A percentile compares a stretch with the other conserved stretches of the same genome.
phyloP scores from a whole-genome alignment of 2,113 vertebrate species.

The Oreotrochilus melanogaster region DNA sequence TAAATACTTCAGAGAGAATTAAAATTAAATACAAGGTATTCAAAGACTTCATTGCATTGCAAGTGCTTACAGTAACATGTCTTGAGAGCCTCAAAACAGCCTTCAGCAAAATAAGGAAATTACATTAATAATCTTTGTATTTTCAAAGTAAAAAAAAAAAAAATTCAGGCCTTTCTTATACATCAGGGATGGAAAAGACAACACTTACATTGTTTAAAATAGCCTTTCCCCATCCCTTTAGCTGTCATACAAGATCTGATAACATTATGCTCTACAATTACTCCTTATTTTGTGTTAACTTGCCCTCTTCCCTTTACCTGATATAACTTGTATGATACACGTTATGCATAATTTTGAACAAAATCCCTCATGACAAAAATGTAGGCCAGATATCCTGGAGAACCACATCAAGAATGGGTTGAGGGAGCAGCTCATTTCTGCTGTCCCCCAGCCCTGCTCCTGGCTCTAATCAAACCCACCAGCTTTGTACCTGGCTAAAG shows the following conservation, averaged over 20 bases:
- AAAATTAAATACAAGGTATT: constrained; percentile 14
- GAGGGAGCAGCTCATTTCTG: neutral
- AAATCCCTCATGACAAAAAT: neutral
- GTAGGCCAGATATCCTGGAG: neutral
- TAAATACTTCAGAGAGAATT: neutral
- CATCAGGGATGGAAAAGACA: neutral
- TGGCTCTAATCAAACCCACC: neutral
- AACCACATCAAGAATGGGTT: neutral
- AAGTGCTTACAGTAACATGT: constrained; percentile 1
- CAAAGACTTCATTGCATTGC: constrained; percentile 43
- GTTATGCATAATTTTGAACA: neutral
- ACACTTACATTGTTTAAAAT: neutral
- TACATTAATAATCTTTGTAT: neutral
- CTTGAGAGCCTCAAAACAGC: constrained; percentile 8
- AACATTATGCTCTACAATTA: neutral
- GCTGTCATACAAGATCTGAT: constrained; percentile 16
- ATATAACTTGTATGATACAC: neutral
- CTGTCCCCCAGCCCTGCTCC: neutral
- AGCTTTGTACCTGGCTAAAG: neutral
- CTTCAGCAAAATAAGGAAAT: constrained; percentile 33
- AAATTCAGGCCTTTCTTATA: neutral
- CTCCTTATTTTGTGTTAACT: neutral
- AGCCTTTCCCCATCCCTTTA: constrained; percentile 45
- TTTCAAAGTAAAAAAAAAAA: constrained; percentile 48
- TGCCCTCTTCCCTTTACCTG: neutral